Base-by-base conservation (phyloP, 2,888 invertebrate species). In the Acronicta psi region DNA sequence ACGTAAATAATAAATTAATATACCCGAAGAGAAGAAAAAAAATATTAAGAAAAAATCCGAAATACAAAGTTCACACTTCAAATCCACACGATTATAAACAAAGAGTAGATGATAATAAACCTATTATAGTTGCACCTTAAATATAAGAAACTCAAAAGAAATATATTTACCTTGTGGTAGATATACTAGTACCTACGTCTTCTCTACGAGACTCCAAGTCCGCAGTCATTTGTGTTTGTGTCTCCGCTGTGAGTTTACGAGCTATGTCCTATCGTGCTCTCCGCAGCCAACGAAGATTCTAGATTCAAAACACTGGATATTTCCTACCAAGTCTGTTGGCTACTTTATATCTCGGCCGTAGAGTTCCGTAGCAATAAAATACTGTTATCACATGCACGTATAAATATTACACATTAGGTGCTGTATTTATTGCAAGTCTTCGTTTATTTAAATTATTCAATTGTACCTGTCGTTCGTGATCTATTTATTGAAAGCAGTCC, bases 221-320 rank as follows among this genome's bases (percentile, higher is more conserved):
- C 77, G 64, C 63, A 84, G 84, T 87, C 87, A 87, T 89, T 89
- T 88, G 87, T 87, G 88, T 85, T 82, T 86, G 87, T 86, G 89
- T 89, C 89, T 83, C 84, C 85, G 80, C 70, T 55, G 76, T 75
- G 81, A 88, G 89, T 92, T 92, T 92, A 92, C 92, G 92, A 91
- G 85, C 89, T 84, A 84, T 86, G 92, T 88, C 83, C 88, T 90
- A 90, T 91, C 91, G 84, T 85, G 84, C 86, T 85, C 88, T 85
- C 82, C 77, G 84, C 83, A 81, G 86, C 84, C 79, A 81, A 77
- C 85, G 87, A 87, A 89, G 89, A 90, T 91, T 90, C 87, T 86
- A 88, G 90, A 90, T 88, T 87, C 90, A 83, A 85, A 89, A 86
- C 85, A 84, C 79, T 86, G 82, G 79, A 85, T 86, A 86, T 86